Percentiles rank a stretch among this genome's conserved stretches.
These are phyloP conservation scores for Oreochromis mossambicus DNA, from an alignment of 2,797 vertebrate species.

Conservation along the genomic window DNA sequence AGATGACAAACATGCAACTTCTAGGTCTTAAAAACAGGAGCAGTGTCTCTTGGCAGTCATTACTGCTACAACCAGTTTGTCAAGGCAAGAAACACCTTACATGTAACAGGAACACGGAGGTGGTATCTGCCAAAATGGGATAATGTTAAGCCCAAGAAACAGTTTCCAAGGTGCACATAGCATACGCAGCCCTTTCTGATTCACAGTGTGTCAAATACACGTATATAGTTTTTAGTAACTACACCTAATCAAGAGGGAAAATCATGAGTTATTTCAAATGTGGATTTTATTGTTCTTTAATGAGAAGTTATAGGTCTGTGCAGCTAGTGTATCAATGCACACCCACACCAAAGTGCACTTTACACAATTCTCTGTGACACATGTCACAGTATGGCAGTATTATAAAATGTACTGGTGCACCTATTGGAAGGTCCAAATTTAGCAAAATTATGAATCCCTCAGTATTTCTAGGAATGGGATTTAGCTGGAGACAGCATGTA, in stretches of 20 bases:
- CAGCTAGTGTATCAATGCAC: rapidly evolving
- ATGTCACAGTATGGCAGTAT: background rate
- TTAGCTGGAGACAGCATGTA: background rate
- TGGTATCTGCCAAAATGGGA: background rate
- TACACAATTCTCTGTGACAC: background rate
- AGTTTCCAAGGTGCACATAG: background rate
- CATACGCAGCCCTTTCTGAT: background rate
- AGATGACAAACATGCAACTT: background rate
- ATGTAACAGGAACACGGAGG: background rate
- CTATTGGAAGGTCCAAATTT: background rate
- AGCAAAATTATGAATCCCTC: background rate
- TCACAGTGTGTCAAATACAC: background rate
- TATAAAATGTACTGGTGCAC: background rate
- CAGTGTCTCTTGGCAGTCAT: background rate
- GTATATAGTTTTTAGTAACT: background rate
- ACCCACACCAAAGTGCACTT: background rate
- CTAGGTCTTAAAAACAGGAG: background rate
- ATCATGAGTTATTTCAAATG: background rate
- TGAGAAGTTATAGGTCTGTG: background rate
- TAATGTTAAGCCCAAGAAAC: background rate
- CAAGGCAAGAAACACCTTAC: background rate
- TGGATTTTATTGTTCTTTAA: background rate
- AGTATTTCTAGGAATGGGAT: background rate
- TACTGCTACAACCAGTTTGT: background rate
- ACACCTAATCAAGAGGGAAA: background rate